phyloP scores from a whole-genome alignment of 2,113 vertebrate genomes.

The Centropristis striata region DNA sequence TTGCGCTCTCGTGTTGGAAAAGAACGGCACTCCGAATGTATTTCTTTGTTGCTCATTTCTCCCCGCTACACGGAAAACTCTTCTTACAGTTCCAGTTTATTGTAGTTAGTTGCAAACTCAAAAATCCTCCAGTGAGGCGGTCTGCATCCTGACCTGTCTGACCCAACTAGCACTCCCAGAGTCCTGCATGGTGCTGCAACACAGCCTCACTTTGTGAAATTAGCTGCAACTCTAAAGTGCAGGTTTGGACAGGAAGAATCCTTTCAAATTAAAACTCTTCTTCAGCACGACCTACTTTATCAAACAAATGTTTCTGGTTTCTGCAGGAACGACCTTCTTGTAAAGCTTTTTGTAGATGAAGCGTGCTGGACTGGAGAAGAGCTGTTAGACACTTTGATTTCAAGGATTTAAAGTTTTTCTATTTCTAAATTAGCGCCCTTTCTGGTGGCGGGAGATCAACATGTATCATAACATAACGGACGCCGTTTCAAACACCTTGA shows the following conservation, averaged over 20 bases:
- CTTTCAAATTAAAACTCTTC: neutral
- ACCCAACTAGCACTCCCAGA: neutral
- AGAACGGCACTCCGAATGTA: slow-evolving; percentile 72
- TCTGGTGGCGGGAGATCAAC: too few relatives aligned
- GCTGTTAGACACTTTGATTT: neutral
- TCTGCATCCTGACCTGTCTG: slow-evolving; percentile 22
- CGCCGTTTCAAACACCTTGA: too few relatives aligned
- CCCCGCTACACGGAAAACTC: neutral
- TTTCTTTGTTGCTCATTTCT: slow-evolving; percentile 29
- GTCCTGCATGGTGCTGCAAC: neutral
- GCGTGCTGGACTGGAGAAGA: too few relatives aligned
- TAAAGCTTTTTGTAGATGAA: neutral
- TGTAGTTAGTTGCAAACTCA: slow-evolving; percentile 7
- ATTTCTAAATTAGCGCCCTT: too few relatives aligned
- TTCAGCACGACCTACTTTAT: neutral
- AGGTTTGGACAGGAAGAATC: neutral
- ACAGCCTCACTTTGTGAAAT: neutral
- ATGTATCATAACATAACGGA: too few relatives aligned
- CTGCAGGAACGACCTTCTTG: slow-evolving; percentile 7
- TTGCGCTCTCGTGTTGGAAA: slow-evolving; percentile 71
- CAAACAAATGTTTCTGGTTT: too few relatives aligned
- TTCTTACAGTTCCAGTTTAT: too few relatives aligned
- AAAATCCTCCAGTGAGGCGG: neutral
- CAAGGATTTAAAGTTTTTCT: too few relatives aligned
- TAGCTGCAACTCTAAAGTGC: neutral